Evolutionary conservation across 2,888 invertebrate genomes (phyloP), one percentile per base, ranked within the genome.

Genomic region (Pantelozetes paolii): DNA sequence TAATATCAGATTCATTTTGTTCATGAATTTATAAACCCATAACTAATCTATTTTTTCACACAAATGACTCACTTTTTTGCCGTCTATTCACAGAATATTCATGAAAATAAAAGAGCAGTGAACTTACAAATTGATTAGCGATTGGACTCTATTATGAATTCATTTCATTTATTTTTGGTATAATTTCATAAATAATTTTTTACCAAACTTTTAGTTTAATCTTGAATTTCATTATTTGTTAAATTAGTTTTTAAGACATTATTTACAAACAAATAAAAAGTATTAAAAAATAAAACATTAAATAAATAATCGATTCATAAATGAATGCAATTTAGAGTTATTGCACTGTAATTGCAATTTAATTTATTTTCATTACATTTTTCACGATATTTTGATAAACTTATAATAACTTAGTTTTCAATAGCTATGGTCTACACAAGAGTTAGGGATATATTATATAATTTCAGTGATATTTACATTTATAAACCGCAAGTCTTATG

Each of bases 321-420:
- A 15, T 18, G 30, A 64, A 64, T 64, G 64, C 64, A 64, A 64
- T 64, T 62, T 18, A 30, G 64, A 64, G 9, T 36, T 64, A 64
- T 64, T 64, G 64, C 64, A 64, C 64, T 64, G 9, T 20, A 36
- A 64, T 64, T 64, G 9, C 40, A 36, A 64, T 64, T 64, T 64
- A n/a, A 64, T 64, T 64, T 64, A 64, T n/a, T n/a, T 64, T 64
- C 40, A 64, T 64, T 64, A 64, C 64, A 62, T 64, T 64, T 64
- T 36, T 36, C n/a, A 36, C 20, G 64, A 64, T 64, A 64, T 64
- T 64, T n/a, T n/a, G n/a, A n/a, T n/a, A n/a, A n/a, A n/a, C n/a
- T n/a, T n/a, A n/a, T 64, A 20, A 64, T 64, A 64, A 64, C 64
- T 64, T 64, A 36, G 64, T 50, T 50, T 50, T 64, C 36, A 40